Conservation (phyloP, 92 coral and sea anemone genomes). For the Porites evermanni region DNA sequence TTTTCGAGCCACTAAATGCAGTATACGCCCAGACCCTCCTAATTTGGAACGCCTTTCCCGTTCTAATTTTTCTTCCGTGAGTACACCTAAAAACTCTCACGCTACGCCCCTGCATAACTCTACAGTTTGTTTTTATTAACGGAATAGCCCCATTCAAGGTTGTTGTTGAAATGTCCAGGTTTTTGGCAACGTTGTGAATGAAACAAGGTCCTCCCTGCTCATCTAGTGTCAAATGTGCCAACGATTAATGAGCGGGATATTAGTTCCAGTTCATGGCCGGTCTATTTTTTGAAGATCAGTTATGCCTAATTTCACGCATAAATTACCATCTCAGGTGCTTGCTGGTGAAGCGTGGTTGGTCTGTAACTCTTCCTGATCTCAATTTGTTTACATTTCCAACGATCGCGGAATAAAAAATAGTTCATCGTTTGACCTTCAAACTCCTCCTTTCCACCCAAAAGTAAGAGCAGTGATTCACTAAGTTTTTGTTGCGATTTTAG, state of each 20-base stretch:
- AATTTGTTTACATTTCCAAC: not conserved
- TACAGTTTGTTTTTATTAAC: too few species aligned
- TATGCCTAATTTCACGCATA: not conserved
- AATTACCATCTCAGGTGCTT: not conserved
- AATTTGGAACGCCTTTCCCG: too few species aligned
- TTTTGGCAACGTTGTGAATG: not conserved
- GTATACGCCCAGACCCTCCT: too few species aligned
- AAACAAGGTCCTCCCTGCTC: too few species aligned
- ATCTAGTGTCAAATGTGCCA: too few species aligned
- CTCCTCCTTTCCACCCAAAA: not conserved
- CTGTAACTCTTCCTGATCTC: not conserved
- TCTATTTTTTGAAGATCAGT: not conserved
- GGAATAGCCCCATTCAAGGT: not conserved
- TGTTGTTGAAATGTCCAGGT: not conserved
- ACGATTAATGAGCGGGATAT: too few species aligned
- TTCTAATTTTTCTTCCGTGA: too few species aligned
- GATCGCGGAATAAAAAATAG: not conserved
- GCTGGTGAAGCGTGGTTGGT: too few species aligned
- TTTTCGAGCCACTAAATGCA: too few species aligned
- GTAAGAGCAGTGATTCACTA: not conserved
- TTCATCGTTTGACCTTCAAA: not conserved
- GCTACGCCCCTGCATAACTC: too few species aligned
- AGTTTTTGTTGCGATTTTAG: slow-evolving; percentile 10
- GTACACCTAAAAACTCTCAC: too few species aligned
- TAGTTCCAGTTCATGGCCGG: too few species aligned